These are phyloP conservation scores for Cyprinodon variegatus DNA, from an alignment of 2,113 vertebrate species.

Conservation along the genomic window DNA sequence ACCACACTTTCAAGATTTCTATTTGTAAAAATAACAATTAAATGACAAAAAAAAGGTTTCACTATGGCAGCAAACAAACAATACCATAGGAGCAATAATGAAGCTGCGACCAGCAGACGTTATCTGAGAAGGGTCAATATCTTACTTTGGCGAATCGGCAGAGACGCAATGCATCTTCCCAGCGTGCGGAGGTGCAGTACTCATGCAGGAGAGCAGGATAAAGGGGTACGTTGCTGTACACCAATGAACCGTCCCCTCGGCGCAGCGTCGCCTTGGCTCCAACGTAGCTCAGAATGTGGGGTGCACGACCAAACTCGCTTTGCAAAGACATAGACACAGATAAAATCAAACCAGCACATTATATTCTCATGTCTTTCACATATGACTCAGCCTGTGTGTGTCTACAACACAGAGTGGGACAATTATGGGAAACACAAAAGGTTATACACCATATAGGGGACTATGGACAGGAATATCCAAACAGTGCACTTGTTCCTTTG, in stretches of 20 bases:
- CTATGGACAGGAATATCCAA: neutral
- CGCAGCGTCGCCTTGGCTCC: conserved; percentile 87
- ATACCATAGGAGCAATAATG: neutral
- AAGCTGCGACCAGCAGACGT: neutral
- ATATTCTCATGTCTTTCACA: conserved; percentile 5
- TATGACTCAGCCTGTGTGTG: neutral
- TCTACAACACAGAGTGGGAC: neutral
- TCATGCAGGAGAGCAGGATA: conserved; percentile 89
- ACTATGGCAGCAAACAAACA: too few relatives aligned
- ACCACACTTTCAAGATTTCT: neutral
- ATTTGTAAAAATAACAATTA: neutral
- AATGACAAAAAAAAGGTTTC: too few relatives aligned
- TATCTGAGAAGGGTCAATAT: neutral
- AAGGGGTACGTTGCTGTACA: conserved; percentile 85
- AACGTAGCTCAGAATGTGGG: conserved; percentile 88
- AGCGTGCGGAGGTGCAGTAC: conserved; percentile 81
- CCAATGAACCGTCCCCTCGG: conserved; percentile 89
- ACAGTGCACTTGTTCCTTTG: neutral
- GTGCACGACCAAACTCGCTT: conserved; percentile 89
- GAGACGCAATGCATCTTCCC: conserved; percentile 90
- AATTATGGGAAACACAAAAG: neutral
- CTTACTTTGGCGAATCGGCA: conserved; percentile 96
- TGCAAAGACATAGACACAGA: conserved; percentile 7
- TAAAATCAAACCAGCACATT: conserved; percentile 1
- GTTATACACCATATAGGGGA: neutral